Evolutionary conservation across 2,113 vertebrate species (phyloP), one percentile per base, ranked within the genome.

Genomic region (Chamaea fasciata): DNA sequence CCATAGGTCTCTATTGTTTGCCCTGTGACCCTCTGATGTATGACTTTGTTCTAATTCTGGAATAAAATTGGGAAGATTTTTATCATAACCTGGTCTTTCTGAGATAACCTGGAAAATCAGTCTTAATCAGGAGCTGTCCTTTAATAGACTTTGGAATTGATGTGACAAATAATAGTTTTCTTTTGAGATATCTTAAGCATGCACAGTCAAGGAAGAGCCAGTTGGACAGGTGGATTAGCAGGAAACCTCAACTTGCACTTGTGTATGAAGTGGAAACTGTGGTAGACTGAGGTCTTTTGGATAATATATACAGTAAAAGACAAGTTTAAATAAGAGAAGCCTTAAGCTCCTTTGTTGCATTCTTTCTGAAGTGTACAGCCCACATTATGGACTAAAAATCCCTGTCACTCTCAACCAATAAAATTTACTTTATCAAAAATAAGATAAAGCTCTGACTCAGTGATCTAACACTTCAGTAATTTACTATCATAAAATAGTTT

Each of bases 401-500:
- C 90, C 91, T 95, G 63, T 81, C 69, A 60, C 30, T 94, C 75
- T 95, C 94, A 95, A 88, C 85, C 93, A 94, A 91, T 97, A 95
- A 96, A 85, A 91, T 93, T 89, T 95, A 39, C 69, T 96, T 96
- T 9, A 42, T 14, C 39, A 59, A 67, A 63, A 55, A 62, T 83
- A 94, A 96, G 93, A 95, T 96, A 96, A 94, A 97, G 70, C 59
- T 96, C 65, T 74, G 85, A 90, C 74, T 97, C 55, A 3, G 57
- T 97, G 94, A 97, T 86, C 95, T 97, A 97, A 94, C 94, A 69
- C 79, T 94, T 96, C 86, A 93, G 83, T 96, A 96, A 96, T 96
- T 97, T 97, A 96, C 96, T 97, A 96, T 96, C 94, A 75, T 97
- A 97, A 96, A 97, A 95, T 89, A 92, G 64, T 93, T 97, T 91